These are phyloP conservation scores for Alligator sinensis DNA, from an alignment of 2,113 vertebrate genomes.

Conservation along the genomic window DNA sequence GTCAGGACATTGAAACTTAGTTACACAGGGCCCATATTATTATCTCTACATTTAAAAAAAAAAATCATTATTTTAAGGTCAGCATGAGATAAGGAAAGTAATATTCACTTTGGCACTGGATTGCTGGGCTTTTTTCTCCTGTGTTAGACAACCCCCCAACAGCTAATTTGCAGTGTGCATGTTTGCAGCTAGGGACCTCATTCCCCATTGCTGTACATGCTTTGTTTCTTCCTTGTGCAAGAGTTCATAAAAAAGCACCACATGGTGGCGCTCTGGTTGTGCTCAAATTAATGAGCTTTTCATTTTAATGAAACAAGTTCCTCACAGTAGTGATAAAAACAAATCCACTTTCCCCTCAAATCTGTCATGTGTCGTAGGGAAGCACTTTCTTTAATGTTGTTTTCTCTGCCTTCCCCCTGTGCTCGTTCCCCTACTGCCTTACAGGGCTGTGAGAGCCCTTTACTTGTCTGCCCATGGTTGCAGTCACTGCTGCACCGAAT, in stretches of 20 bases:
- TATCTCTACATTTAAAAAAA: background rate
- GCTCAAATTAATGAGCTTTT: conserved; percentile 25
- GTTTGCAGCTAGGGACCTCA: background rate
- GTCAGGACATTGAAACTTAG: background rate
- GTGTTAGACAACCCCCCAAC: background rate
- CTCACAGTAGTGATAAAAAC: background rate
- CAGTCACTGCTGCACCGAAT: background rate
- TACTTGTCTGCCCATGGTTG: background rate
- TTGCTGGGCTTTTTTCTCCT: background rate
- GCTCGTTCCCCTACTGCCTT: background rate
- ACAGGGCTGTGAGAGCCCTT: background rate
- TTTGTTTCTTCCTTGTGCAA: background rate
- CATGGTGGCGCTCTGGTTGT: conserved; percentile 72
- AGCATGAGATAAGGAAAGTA: background rate
- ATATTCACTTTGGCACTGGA: background rate
- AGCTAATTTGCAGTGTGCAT: background rate
- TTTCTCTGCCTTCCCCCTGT: background rate
- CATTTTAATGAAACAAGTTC: background rate
- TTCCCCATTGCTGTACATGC: background rate
- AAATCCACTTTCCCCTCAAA: background rate
- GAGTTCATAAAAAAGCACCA: conserved; percentile 34
- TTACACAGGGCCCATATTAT: background rate
- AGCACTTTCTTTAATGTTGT: rapidly evolving
- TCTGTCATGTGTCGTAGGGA: background rate
- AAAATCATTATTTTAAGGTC: background rate